Percentiles rank a stretch among this genome's conserved stretches.
These are phyloP conservation scores for Brachylomia viminalis DNA, from an alignment of 2,888 invertebrate genomes.

Conservation along the genomic window DNA sequence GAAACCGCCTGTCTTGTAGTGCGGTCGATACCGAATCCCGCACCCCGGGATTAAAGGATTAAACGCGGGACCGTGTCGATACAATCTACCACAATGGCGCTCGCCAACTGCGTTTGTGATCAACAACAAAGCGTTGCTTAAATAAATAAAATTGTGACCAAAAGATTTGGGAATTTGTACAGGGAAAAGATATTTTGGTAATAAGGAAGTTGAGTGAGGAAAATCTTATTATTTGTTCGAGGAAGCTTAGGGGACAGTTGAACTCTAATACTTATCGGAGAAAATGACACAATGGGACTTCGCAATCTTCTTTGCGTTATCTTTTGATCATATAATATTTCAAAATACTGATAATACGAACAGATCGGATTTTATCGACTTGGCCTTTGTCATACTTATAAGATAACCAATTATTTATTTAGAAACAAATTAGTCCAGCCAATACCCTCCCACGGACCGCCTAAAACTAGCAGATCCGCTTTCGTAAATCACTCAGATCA, in stretches of 20 bases:
- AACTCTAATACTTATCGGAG: constrained; percentile 49
- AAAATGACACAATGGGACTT: constrained; percentile 43
- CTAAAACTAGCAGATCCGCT: constrained; percentile 11
- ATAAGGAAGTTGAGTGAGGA: constrained; percentile 44
- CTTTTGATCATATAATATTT: constrained; percentile 27
- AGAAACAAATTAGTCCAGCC: not conserved
- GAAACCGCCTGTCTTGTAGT: constrained; percentile 65
- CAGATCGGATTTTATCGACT: constrained; percentile 19
- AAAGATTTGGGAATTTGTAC: constrained; percentile 59
- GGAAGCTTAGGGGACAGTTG: constrained; percentile 44
- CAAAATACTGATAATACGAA: not conserved
- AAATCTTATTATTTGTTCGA: constrained; percentile 60
- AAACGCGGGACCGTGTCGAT: constrained; percentile 69
- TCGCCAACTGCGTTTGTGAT: constrained; percentile 61
- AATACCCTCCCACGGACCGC: not conserved
- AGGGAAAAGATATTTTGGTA: constrained; percentile 54
- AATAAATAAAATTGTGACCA: constrained; percentile 66
- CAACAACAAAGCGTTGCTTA: constrained; percentile 66
- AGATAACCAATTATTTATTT: constrained; percentile 4
- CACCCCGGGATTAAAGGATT: constrained; percentile 72
- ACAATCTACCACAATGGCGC: constrained; percentile 67
- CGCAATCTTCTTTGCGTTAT: constrained; percentile 29
- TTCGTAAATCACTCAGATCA: constrained; percentile 37
- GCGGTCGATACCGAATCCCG: constrained; percentile 69
- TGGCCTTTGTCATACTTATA: not conserved